Base-by-base conservation (phyloP, 2,797 vertebrate species). In the Chromobotia macracanthus region DNA sequence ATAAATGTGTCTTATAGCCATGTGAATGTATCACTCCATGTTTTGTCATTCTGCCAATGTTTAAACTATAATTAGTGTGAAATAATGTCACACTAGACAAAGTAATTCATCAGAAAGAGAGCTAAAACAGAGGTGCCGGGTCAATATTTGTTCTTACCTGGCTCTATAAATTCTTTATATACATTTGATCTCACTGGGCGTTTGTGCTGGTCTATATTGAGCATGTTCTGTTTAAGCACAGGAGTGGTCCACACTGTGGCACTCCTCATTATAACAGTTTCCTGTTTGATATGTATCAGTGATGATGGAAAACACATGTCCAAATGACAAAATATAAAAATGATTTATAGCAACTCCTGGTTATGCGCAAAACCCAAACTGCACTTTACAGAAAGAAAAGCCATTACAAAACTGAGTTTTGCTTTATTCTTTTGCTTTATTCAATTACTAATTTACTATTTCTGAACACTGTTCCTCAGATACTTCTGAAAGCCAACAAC, bases 271-370 rank as follows among this genome's bases (percentile, higher is more conserved):
- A 50, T 73, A 58, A 75, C 41, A 31, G 60, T 83, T 91, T 91
- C 91, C 91, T 90, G 86, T 80, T 63, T 74, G 90, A 91, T 91
- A 81, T 87, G 84, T 87, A 91, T 92, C 90, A 87, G 84, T 76
- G 75, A 72, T 86, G 84, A 79, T 88, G 86, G 89, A 88, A 88
- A 91, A 23, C 86, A 86, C 85, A 81, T 85, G 83, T 86, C 83
- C 82, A 84, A 86, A 88, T 81, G 18, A 53, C 38, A 82, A 80
- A 80, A 71, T 3, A 2, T 50, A 87, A 79, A 89, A 87, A 89
- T 84, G 3, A 84, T 82, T 79, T 79, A 83, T 75, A 86, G 44
- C 80, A 25, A 12, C 79, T 87, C 72, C 66, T 82, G 72, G 48
- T 3, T 48, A 75, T n/a, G 31, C 35, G 58, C 10, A 3, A 67